phyloP scores from a whole-genome alignment of 2,797 vertebrate species.

The Lophius americanus region DNA sequence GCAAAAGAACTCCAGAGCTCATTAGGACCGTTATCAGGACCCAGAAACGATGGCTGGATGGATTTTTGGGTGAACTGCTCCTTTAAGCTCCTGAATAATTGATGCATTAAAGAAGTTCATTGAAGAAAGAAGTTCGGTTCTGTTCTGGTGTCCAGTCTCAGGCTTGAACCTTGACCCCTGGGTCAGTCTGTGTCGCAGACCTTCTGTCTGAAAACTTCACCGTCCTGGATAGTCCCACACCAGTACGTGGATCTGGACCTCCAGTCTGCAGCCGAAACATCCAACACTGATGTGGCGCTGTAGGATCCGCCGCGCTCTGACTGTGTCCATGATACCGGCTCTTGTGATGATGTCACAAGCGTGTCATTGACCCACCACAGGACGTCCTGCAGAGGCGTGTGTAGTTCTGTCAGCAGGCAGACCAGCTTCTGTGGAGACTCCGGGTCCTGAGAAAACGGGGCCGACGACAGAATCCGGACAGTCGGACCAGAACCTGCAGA shows the following conservation, averaged over 20 bases:
- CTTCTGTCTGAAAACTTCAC: conserved; percentile 7
- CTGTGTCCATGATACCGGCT: background rate
- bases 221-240: conserved; percentile 53
- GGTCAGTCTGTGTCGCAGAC: conserved; percentile 17
- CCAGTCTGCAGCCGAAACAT: conserved; percentile 39
- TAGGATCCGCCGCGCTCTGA: conserved; percentile 27
- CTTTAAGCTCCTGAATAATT: too few relatives aligned
- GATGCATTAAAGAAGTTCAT: too few relatives aligned
- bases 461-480: conserved; percentile 21
- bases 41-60: too few relatives aligned
- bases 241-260: conserved; percentile 33
- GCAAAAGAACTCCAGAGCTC: too few relatives aligned
- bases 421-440: conserved; percentile 44
- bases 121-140: too few relatives aligned
- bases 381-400: conserved; percentile 27
- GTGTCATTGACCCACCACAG: conserved; percentile 60
- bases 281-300: conserved; percentile 43
- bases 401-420: conserved; percentile 46
- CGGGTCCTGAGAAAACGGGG: background rate
- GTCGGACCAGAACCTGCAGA: conserved; percentile 36
- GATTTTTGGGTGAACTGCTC: too few relatives aligned
- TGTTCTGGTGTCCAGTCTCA: too few relatives aligned
- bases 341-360: background rate
- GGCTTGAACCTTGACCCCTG: background rate
- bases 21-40: too few relatives aligned